Evolutionary conservation across 2,113 vertebrate species (phyloP).

Genomic region (Hemichromis elongatus): DNA sequence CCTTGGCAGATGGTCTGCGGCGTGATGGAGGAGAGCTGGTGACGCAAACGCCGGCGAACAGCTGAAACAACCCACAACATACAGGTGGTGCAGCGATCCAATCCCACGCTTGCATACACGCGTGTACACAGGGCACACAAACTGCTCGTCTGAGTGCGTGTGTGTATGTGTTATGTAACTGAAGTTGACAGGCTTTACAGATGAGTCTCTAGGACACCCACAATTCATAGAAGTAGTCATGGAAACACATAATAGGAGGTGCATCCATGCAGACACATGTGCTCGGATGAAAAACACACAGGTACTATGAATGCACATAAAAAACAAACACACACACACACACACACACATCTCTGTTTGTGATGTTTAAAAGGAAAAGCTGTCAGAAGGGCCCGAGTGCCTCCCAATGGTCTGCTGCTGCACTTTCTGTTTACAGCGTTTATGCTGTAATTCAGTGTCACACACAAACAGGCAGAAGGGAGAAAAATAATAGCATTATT

Average conservation of each 20-base stretch:
- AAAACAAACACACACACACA: not conserved
- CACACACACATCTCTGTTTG: not conserved
- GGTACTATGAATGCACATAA: not conserved
- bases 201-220: not conserved
- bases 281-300: not conserved
- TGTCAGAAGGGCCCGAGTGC: constrained; percentile 31
- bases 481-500: not conserved
- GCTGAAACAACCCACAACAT: constrained; percentile 53
- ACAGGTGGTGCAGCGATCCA: constrained; percentile 38
- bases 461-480: not conserved
- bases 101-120: constrained; percentile 14
- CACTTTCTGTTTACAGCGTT: not conserved
- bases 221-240: constrained; percentile 8
- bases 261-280: not conserved
- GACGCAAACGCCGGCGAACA: constrained; percentile 22
- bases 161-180: constrained; percentile 22
- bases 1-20: constrained; percentile 51
- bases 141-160: not conserved
- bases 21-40: constrained; percentile 7
- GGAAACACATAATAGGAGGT: constrained; percentile 10
- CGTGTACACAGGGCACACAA: not conserved
- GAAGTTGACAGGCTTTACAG: not conserved
- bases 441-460: not conserved
- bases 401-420: constrained; percentile 39
- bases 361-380: not conserved